Conservation (phyloP, 2,113 vertebrate species). For the Trematocara nigrifrons region DNA sequence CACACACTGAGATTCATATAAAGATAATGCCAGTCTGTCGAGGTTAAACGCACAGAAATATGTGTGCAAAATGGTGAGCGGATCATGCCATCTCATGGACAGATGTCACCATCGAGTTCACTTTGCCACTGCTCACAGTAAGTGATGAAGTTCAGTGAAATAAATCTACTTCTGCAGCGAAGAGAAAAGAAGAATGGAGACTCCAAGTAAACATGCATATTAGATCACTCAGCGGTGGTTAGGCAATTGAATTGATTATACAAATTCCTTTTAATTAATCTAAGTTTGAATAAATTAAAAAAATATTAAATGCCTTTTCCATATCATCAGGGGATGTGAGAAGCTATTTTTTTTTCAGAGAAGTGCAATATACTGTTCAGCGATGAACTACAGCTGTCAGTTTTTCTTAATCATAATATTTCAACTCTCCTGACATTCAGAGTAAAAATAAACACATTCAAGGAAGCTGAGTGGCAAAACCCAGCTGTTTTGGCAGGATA, state of each 20-base stretch:
- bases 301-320: slow-evolving; percentile 59
- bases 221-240: slow-evolving; percentile 54
- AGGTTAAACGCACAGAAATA: neutral
- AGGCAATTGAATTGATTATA: slow-evolving; percentile 71
- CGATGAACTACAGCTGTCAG: slow-evolving; percentile 56
- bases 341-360: slow-evolving; percentile 6
- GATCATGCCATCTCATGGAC: neutral
- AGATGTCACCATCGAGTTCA: slow-evolving; percentile 17
- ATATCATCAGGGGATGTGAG: slow-evolving; percentile 51
- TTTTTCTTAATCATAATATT: slow-evolving; percentile 62
- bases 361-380: slow-evolving; percentile 34
- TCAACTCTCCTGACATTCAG: slow-evolving; percentile 61
- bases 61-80: neutral
- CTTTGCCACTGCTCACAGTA: neutral
- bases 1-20: neutral
- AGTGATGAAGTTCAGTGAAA: slow-evolving; percentile 17
- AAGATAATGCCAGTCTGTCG: neutral
- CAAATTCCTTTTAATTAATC: slow-evolving; percentile 67
- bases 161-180: neutral
- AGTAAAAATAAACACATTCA: slow-evolving; percentile 63
- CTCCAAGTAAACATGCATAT: slow-evolving; percentile 50
- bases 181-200: slow-evolving; percentile 8
- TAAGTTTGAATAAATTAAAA: slow-evolving; percentile 69
- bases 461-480: slow-evolving; percentile 50
- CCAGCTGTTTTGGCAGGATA: slow-evolving; percentile 63